A percentile compares a stretch with the other conserved stretches of the same genome.
These are phyloP conservation scores for Gryllus bimaculatus DNA, from an alignment of 1,140 invertebrate genomes.

Conservation along the genomic window DNA sequence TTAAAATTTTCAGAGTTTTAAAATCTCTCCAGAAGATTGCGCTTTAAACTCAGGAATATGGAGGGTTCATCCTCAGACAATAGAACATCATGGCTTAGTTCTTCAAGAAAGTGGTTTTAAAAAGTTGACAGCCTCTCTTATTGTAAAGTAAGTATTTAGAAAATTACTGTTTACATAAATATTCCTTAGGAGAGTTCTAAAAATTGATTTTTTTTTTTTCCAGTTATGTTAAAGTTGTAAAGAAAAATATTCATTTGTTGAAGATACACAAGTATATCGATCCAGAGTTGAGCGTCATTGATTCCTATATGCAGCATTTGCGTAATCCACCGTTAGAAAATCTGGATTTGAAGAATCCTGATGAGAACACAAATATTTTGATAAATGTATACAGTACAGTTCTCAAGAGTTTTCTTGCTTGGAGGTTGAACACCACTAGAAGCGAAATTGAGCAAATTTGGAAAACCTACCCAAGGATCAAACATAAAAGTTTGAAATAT, in stretches of 20 bases:
- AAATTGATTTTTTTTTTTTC: no score
- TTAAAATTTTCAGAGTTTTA: no score
- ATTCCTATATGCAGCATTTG: neutral
- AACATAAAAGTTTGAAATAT: slow-evolving; percentile 37
- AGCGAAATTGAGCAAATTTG: slow-evolving; percentile 36
- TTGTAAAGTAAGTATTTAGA: neutral
- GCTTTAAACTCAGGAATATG: neutral
- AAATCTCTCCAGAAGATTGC: no score
- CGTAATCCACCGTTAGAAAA: neutral
- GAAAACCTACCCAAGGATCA: slow-evolving; percentile 37
- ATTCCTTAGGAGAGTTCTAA: no score
- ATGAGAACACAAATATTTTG: neutral
- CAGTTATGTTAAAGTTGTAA: neutral
- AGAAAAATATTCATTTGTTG: neutral
- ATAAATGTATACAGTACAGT: neutral
- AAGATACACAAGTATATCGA: neutral
- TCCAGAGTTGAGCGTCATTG: neutral
- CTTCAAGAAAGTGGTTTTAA: neutral
- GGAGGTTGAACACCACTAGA: slow-evolving; percentile 35
- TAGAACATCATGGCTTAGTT: neutral
- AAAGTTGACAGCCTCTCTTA: neutral
- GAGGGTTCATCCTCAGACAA: neutral
- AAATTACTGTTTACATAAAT: no score
- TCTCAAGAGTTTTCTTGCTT: neutral
- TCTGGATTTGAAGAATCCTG: neutral